Evolutionary conservation across 2,113 vertebrate genomes (phyloP).

Genomic region (Picathartes gymnocephalus): DNA sequence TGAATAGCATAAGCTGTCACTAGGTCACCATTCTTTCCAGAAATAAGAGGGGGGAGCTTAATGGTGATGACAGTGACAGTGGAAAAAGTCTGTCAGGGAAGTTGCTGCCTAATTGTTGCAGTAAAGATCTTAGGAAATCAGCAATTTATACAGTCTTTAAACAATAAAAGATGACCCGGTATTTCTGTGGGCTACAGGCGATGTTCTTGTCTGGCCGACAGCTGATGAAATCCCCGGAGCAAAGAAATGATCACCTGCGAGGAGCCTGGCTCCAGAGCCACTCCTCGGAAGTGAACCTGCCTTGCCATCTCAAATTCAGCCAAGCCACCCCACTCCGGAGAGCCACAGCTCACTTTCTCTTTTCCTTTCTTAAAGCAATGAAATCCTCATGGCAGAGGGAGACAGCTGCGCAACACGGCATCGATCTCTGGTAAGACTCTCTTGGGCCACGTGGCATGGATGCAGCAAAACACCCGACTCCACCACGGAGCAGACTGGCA

Average conservation of each 20-base stretch:
- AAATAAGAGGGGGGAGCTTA: background rate
- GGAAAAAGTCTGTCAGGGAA: background rate
- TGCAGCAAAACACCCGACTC: background rate
- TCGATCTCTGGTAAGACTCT: background rate
- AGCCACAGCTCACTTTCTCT: background rate
- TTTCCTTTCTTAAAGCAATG: background rate
- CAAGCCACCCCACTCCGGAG: fast-evolving
- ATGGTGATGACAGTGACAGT: background rate
- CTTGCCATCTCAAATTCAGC: fast-evolving
- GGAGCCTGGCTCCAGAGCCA: background rate
- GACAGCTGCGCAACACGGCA: background rate
- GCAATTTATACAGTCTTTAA: background rate
- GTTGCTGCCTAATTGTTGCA: background rate
- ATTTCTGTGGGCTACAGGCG: background rate
- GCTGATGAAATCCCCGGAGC: background rate
- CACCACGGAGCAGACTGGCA: fast-evolving
- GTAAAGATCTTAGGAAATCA: background rate
- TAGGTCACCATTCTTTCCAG: background rate
- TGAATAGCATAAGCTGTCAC: background rate
- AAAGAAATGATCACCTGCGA: background rate
- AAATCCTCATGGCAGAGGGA: background rate
- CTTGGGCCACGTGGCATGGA: background rate
- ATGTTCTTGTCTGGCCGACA: background rate
- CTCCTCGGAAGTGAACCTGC: background rate
- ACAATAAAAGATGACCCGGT: background rate